phyloP scores from a whole-genome alignment of 2,797 vertebrate species.

The Allobates femoralis region DNA sequence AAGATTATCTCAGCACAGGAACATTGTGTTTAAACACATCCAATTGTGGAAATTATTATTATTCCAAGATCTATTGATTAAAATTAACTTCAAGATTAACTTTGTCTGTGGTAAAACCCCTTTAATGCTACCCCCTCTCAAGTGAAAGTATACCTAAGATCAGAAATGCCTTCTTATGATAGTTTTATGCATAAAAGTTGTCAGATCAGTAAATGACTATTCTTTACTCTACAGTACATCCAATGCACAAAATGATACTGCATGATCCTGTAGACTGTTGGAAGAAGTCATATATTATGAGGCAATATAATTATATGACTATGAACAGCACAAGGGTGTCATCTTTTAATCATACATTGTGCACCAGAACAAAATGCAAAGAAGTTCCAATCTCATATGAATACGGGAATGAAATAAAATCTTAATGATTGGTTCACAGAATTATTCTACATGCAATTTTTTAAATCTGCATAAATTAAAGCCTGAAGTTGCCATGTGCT shows the following conservation, averaged over 20 bases:
- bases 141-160: background rate
- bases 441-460: too few species aligned
- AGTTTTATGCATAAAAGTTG: background rate
- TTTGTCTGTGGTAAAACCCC: too few species aligned
- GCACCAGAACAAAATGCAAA: background rate
- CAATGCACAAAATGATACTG: background rate
- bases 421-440: too few species aligned
- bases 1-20: too few species aligned
- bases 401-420: too few species aligned
- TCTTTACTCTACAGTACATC: background rate
- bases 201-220: background rate
- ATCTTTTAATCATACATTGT: background rate
- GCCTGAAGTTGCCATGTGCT: background rate
- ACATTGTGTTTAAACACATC: too few species aligned
- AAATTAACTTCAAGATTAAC: too few species aligned
- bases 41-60: too few species aligned
- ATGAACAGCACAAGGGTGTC: background rate
- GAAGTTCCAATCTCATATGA: too few species aligned
- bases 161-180: background rate
- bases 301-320: background rate
- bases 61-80: too few species aligned
- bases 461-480: background rate
- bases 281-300: background rate
- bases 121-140: background rate
- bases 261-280: background rate